Evolutionary conservation across 2,113 vertebrate genomes (phyloP), one percentile per base, ranked within the genome.

Genomic region (Pogona vitticeps): DNA sequence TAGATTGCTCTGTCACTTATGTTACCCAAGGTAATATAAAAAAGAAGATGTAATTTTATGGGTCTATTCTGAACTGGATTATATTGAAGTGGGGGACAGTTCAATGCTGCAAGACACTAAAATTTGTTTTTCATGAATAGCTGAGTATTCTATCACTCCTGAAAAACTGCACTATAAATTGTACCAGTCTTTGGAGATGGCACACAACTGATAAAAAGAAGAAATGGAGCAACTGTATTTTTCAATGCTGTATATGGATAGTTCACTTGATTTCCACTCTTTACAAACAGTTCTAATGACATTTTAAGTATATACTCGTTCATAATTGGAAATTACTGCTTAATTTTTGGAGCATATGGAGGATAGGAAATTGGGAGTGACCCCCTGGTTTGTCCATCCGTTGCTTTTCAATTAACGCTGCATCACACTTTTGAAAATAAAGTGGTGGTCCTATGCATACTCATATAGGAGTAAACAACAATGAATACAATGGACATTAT

Each of bases 21-120:
- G 46, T 5, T 52, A 52, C 46, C 46, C 46, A 52, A 52, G 46
- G 89, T 93, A 87, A 61, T 87, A 91, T 0, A 0, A 72, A 83
- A 81, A 21, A 89, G 87, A 93, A 78, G 71, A 40, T 90, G 91
- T 86, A 88, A 82, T 76, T 89, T 83, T 80, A 56, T 14, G 88
- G 88, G 61, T 58, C 46, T 52, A 33, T 40, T 89, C 82, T 89
- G 84, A 84, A 89, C 63, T 78, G 78, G 91, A 73, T 91, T 93
- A 86, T 76, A 79, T 31, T 59, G 76, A 93, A 91, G 89, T 92
- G 91, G 72, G 89, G 88, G 88, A 88, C 85, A 91, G 81, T 40
- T 88, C 46, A 75, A 0, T 31, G 80, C 84, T 91, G 88, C 0
- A 26, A 80, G 87, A 92, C 80, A 89, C 82, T 23, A 71, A 52